A percentile compares a stretch with the other conserved stretches of the same genome.
Conservation (phyloP, 1,140 invertebrate species). For the Pantala flavescens region DNA sequence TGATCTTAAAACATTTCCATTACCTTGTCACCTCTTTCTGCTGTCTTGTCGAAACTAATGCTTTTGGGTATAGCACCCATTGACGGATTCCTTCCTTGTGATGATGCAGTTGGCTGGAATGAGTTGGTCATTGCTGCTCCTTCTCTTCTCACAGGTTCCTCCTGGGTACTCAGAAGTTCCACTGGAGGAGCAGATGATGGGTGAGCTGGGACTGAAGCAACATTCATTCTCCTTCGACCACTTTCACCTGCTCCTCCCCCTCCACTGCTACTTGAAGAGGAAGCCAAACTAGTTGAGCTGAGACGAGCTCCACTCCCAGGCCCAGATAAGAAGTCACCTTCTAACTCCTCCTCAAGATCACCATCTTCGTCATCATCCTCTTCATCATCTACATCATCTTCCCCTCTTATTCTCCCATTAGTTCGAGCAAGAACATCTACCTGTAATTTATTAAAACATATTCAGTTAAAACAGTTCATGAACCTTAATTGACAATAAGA, state of each 20-base stretch:
- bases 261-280: conserved; percentile 37
- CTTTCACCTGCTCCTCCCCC: not conserved
- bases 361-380: conserved; percentile 13
- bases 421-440: not conserved
- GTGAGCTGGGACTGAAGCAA: not conserved
- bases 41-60: conserved; percentile 83
- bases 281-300: conserved; percentile 39
- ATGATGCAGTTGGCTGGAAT: not conserved
- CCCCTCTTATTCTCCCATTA: not conserved
- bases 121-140: not conserved
- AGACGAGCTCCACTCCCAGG: conserved; percentile 31
- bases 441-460: no score
- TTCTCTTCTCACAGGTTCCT: not conserved
- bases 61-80: conserved; percentile 83
- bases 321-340: conserved; percentile 22
- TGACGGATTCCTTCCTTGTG: conserved; percentile 31
- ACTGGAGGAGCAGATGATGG: not conserved
- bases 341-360: conserved; percentile 25
- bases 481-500: no score
- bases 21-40: conserved; percentile 63
- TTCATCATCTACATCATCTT: not conserved
- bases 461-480: no score
- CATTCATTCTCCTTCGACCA: not conserved
- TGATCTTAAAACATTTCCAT: conserved; percentile 6
- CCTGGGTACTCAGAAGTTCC: not conserved